Evolutionary conservation across 2,888 invertebrate species (phyloP).

Genomic region (Trichogramma evanescens): DNA sequence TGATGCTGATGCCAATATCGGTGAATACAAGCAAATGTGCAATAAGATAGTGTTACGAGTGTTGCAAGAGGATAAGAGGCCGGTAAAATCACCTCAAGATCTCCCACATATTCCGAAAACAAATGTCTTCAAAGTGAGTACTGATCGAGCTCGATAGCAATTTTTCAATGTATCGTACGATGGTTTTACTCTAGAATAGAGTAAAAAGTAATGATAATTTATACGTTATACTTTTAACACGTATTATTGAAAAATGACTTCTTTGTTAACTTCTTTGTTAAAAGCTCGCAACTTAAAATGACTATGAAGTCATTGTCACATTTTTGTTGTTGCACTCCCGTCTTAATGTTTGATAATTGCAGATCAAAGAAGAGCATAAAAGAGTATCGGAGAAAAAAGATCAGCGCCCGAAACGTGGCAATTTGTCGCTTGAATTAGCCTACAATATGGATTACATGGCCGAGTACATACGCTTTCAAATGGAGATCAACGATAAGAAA

Average conservation of each 20-base stretch:
- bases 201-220: too few species aligned
- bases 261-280: too few species aligned
- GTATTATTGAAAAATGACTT: too few species aligned
- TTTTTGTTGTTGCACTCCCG: too few species aligned
- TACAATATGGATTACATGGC: constrained; percentile 24
- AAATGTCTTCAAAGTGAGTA: constrained; percentile 8
- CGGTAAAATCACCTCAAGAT: constrained; percentile 7
- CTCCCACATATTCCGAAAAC: constrained; percentile 1
- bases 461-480: constrained; percentile 22
- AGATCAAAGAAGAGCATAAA: constrained; percentile 18
- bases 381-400: neutral
- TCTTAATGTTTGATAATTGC: neutral
- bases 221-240: too few species aligned
- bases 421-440: constrained; percentile 4
- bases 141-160: neutral
- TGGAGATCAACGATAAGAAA: constrained; percentile 21
- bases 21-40: neutral
- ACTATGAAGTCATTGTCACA: too few species aligned
- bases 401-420: neutral
- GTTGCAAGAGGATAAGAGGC: neutral
- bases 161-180: neutral
- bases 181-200: neutral
- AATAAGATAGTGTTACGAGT: too few species aligned
- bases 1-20: neutral
- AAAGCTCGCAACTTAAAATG: too few species aligned